These are phyloP conservation scores for Scaptomyza graminum DNA, from an alignment of 1,140 invertebrate species.

Conservation along the genomic window DNA sequence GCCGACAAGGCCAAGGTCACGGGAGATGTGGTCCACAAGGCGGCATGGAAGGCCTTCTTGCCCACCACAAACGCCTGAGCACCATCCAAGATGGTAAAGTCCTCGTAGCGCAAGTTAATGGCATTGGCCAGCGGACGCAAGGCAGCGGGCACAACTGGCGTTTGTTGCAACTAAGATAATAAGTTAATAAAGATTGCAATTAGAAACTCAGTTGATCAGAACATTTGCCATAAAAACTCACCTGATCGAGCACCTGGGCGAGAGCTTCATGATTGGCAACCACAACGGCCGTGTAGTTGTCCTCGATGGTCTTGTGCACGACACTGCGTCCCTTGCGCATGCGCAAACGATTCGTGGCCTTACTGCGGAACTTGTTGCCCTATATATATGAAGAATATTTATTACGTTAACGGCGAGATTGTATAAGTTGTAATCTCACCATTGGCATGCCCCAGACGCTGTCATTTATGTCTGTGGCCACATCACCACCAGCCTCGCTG, in stretches of 20 bases:
- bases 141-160: constrained; percentile 86
- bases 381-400: constrained; percentile 1
- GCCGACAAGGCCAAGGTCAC: constrained; percentile 89
- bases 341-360: constrained; percentile 87
- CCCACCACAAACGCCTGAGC: constrained; percentile 86
- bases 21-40: constrained; percentile 87
- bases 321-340: constrained; percentile 90
- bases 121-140: constrained; percentile 89
- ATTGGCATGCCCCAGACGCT: constrained; percentile 82
- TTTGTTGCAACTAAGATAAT: constrained; percentile 87
- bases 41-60: constrained; percentile 89
- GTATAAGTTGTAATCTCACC: constrained; percentile 38
- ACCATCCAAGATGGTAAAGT: constrained; percentile 87
- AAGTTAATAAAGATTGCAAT: neutral
- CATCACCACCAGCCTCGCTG: constrained; percentile 84
- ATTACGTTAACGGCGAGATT: neutral
- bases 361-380: constrained; percentile 76
- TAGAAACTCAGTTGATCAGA: neutral
- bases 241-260: constrained; percentile 92
- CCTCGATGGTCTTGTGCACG: constrained; percentile 92
- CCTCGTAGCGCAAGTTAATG: constrained; percentile 88
- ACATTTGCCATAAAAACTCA: constrained; percentile 76
- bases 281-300: constrained; percentile 94
- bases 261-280: constrained; percentile 95
- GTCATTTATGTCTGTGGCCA: constrained; percentile 80